Percentiles rank a stretch among this genome's conserved stretches.
These are phyloP conservation scores for Drosophila tristis DNA, from an alignment of 1,140 invertebrate species.

Conservation along the genomic window DNA sequence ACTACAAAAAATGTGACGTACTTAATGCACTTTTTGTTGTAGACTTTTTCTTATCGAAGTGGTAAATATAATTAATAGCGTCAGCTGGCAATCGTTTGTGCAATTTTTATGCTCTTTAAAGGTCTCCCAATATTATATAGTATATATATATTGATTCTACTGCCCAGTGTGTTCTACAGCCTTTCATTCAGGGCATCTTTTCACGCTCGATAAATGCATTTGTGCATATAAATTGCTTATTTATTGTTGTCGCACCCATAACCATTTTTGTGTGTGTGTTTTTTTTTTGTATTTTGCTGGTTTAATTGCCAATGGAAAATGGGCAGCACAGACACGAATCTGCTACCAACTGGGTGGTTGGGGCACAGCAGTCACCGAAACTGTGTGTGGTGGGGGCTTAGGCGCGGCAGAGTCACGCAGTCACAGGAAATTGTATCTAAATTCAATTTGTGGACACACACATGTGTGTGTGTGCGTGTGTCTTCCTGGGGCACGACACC, in stretches of 20 bases:
- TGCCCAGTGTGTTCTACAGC: constrained; percentile 6
- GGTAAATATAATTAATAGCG: constrained; percentile 63
- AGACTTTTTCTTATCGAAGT: constrained; percentile 25
- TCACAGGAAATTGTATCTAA: constrained; percentile 80
- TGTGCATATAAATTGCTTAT: constrained; percentile 79
- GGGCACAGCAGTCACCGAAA: constrained; percentile 6
- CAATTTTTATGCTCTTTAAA: constrained; percentile 35
- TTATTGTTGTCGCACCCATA: constrained; percentile 62
- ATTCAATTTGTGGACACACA: constrained; percentile 76
- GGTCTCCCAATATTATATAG: neutral
- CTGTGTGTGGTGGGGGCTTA: constrained; percentile 21
- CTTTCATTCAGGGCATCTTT: constrained; percentile 47
- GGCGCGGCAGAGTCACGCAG: constrained; percentile 62
- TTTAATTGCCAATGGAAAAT: constrained; percentile 61
- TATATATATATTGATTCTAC: constrained; percentile 25
- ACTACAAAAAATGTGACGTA: neutral
- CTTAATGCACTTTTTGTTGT: neutral
- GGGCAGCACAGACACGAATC: neutral
- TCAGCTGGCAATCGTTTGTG: constrained; percentile 19
- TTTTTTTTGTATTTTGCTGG: neutral
- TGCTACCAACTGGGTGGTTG: neutral
- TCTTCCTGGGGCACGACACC: constrained; percentile 13
- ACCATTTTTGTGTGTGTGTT: neutral
- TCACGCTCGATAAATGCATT: constrained; percentile 69
- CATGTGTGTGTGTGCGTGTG: constrained; percentile 4